A percentile compares a stretch with the other conserved stretches of the same genome.
Conservation (phyloP, 2,797 vertebrate genomes). For the Neostethus bicornis region DNA sequence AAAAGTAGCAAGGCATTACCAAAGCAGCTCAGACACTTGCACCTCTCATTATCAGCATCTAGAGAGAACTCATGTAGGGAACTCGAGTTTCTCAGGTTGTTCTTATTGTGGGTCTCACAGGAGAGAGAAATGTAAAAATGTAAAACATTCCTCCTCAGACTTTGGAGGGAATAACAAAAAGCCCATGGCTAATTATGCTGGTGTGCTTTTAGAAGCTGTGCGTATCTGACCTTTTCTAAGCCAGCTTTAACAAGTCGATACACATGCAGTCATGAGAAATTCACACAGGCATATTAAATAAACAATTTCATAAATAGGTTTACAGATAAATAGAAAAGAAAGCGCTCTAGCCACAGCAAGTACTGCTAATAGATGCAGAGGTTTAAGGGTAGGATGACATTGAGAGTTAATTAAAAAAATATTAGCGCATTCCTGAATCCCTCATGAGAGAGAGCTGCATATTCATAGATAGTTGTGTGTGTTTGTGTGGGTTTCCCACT, state of each 20-base stretch:
- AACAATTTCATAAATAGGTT: constrained; percentile 21
- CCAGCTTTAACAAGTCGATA: constrained; percentile 15
- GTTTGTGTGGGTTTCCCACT: constrained; percentile 23
- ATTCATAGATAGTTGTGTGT: constrained; percentile 50
- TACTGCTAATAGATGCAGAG: constrained; percentile 64
- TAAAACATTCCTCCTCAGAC: constrained; percentile 17
- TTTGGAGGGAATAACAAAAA: constrained; percentile 37
- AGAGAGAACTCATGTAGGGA: constrained; percentile 12
- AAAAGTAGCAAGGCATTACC: constrained; percentile 32
- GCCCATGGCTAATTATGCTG: constrained; percentile 17
- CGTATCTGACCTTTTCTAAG: constrained; percentile 9
- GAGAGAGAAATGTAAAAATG: constrained; percentile 25
- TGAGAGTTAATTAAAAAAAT: constrained; percentile 84
- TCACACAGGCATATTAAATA: constrained; percentile 2
- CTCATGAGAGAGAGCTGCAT: constrained; percentile 49
- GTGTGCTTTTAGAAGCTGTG: constrained; percentile 23
- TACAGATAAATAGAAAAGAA: constrained; percentile 5
- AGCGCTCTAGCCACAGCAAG: constrained; percentile 34
- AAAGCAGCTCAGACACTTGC: constrained; percentile 24
- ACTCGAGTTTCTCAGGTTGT: constrained; percentile 13
- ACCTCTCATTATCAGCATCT: constrained; percentile 26
- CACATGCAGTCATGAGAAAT: constrained; percentile 8
- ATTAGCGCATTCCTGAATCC: constrained; percentile 71
- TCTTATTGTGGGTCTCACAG: constrained; percentile 12
- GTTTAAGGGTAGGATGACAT: constrained; percentile 81